Evolutionary conservation across 2,888 invertebrate genomes (phyloP).

Genomic region (Epistrophe grossulariae): DNA sequence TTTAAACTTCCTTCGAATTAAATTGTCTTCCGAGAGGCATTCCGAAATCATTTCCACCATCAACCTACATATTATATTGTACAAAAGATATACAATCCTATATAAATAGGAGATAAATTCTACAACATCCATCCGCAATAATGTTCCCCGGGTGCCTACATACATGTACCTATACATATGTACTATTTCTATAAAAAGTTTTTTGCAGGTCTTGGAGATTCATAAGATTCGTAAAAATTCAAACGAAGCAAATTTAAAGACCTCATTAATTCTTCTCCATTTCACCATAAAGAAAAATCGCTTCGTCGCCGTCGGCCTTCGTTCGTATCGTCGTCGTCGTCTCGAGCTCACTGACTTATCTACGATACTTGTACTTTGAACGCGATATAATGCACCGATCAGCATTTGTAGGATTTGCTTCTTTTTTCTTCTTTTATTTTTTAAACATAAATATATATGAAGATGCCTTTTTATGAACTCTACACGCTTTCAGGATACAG

Average conservation of each 20-base stretch:
- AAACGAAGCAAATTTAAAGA: constrained; percentile 54
- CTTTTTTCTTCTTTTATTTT: neutral
- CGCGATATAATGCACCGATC: constrained; percentile 63
- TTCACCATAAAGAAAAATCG: constrained; percentile 27
- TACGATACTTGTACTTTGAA: constrained; percentile 13
- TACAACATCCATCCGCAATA: neutral
- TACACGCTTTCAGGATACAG: constrained; percentile 28
- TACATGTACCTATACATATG: neutral
- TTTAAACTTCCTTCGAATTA: constrained; percentile 22
- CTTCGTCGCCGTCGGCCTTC: neutral
- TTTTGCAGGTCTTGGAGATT: neutral
- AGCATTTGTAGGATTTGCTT: constrained; percentile 47
- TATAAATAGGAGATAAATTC: constrained; percentile 11
- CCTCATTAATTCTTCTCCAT: constrained; percentile 44
- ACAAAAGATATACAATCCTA: constrained; percentile 9
- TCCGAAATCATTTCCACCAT: constrained; percentile 4
- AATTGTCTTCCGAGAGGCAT: constrained; percentile 19
- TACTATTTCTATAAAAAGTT: constrained; percentile 2
- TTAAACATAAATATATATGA: neutral
- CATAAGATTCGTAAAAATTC: constrained; percentile 23
- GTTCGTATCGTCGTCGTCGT: neutral
- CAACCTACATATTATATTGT: neutral
- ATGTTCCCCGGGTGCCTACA: neutral
- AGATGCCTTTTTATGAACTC: constrained; percentile 25
- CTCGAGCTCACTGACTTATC: constrained; percentile 1